Conservation (phyloP, 2,797 vertebrate genomes). For the Hoplostethus atlanticus region DNA sequence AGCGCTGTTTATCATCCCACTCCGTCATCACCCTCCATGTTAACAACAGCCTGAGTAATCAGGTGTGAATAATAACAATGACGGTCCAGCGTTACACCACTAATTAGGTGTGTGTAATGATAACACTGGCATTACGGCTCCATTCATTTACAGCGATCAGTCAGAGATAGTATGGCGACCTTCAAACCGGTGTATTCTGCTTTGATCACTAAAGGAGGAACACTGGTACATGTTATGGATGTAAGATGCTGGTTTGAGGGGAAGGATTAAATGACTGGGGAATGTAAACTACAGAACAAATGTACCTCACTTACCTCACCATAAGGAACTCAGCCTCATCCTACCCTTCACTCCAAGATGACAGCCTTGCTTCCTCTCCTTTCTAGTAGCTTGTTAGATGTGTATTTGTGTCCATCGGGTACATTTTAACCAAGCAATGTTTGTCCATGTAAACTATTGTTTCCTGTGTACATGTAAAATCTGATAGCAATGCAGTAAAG, state of each 20-base stretch:
- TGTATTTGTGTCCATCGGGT: too few species aligned
- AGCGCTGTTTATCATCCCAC: slow-evolving; percentile 65
- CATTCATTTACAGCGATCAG: slow-evolving; percentile 30
- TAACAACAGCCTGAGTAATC: slow-evolving; percentile 73
- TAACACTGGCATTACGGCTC: slow-evolving; percentile 37
- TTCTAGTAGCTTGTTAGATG: too few species aligned
- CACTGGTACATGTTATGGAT: background rate
- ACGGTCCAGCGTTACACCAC: slow-evolving; percentile 34
- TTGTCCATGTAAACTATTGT: too few species aligned
- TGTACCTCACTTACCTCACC: background rate
- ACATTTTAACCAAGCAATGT: too few species aligned
- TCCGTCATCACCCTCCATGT: slow-evolving; percentile 65
- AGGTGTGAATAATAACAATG: slow-evolving; percentile 63
- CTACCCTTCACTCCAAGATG: background rate
- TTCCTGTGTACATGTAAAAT: too few species aligned
- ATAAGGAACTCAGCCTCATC: background rate
- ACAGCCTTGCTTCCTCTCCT: too few species aligned
- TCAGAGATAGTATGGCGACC: background rate
- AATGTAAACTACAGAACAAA: background rate
- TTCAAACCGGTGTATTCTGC: background rate
- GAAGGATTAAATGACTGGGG: background rate
- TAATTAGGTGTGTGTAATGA: slow-evolving; percentile 68
- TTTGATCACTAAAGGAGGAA: background rate
- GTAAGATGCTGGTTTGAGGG: background rate
- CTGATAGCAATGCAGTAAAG: too few species aligned